Evolutionary conservation across 2,888 invertebrate species (phyloP).

Genomic region (Syrphus vitripennis): DNA sequence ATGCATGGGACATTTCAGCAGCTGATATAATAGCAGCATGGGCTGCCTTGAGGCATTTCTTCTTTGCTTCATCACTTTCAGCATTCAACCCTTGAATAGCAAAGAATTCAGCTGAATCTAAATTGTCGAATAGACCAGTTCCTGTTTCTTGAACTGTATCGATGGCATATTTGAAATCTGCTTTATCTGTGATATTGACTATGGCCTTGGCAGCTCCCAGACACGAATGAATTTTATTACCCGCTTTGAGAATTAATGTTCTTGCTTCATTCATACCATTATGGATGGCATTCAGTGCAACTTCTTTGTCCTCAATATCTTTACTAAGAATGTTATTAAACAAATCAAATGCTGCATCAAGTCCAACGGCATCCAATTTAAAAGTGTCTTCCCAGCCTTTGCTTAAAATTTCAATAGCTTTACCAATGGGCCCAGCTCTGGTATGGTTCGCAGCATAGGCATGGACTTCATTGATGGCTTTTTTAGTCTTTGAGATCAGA

Average conservation of each 20-base stretch:
- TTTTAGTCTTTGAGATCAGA: background rate
- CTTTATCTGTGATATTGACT: background rate
- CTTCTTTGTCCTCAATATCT: background rate
- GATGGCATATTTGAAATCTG: background rate
- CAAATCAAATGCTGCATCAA: background rate
- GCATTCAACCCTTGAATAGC: background rate
- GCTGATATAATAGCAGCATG: background rate
- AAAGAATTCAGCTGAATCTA: background rate
- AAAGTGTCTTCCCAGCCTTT: background rate
- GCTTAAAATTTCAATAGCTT: background rate
- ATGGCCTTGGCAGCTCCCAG: background rate
- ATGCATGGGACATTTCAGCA: background rate
- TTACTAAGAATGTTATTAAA: background rate
- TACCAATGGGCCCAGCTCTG: background rate
- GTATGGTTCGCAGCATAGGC: rapidly evolving
- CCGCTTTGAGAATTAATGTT: background rate
- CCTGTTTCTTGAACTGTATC: background rate
- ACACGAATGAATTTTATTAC: background rate
- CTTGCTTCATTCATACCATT: background rate
- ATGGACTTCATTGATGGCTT: background rate
- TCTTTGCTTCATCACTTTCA: background rate
- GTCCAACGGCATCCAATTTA: background rate
- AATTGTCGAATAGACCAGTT: background rate
- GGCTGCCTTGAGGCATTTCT: background rate
- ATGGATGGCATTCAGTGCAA: background rate